Evolutionary conservation across 2,888 invertebrate genomes (phyloP).

Genomic region (Invenusta paracnida): DNA sequence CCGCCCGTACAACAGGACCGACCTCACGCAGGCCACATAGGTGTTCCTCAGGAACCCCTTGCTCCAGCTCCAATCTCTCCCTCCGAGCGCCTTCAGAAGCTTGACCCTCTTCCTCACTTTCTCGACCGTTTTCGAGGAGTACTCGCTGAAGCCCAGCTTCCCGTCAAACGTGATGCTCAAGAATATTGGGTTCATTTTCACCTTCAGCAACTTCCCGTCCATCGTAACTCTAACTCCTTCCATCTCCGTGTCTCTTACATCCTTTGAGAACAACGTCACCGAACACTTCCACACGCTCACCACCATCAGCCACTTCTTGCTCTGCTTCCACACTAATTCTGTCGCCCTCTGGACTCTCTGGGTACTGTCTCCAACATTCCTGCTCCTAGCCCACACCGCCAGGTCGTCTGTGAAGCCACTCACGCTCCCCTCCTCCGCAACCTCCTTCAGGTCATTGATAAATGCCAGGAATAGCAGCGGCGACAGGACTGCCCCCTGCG

Average conservation of each 20-base stretch:
- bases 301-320: not conserved
- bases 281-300: not conserved
- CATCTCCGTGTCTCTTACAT: not conserved
- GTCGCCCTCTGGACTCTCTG: not conserved
- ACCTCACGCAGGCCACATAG: not conserved
- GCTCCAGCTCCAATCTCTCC: not conserved
- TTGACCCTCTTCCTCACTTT: not conserved
- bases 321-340: not conserved
- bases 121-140: not conserved
- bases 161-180: not conserved
- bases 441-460: not conserved
- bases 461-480: slow-evolving; percentile 2
- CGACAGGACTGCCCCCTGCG: not conserved
- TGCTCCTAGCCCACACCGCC: not conserved
- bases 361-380: not conserved
- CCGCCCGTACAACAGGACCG: not conserved
- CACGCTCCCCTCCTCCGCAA: not conserved
- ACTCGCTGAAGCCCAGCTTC: not conserved
- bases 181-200: not conserved
- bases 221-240: not conserved
- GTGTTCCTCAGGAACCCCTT: not conserved
- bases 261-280: not conserved
- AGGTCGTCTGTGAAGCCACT: not conserved
- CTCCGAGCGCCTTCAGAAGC: not conserved
- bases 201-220: not conserved